Percentiles rank a stretch among this genome's conserved stretches.
Evolutionary conservation across 2,113 vertebrate genomes (phyloP).

Genomic region (Bombycilla garrulus): DNA sequence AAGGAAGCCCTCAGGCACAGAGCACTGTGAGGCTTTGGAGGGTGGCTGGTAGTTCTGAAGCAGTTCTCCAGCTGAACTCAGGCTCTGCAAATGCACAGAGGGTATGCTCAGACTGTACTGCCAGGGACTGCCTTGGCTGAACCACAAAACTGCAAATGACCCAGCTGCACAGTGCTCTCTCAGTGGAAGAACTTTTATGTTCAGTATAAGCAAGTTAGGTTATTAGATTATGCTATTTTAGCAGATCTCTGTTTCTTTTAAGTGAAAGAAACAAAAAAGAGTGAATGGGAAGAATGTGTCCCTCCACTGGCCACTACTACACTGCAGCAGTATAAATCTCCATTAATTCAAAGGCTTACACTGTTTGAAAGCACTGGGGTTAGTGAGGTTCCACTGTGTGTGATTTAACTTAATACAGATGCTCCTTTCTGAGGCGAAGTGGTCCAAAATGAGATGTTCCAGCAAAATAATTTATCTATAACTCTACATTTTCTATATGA

Average conservation of each 20-base stretch:
- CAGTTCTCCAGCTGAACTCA: background rate
- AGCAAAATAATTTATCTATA: background rate
- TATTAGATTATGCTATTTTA: background rate
- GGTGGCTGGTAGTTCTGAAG: background rate
- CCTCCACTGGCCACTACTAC: background rate
- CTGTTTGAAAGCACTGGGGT: background rate
- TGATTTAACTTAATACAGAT: background rate
- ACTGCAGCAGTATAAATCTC: background rate
- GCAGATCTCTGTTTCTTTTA: background rate
- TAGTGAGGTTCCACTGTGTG: background rate
- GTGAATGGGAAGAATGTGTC: background rate
- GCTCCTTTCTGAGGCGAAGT: background rate
- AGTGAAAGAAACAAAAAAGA: background rate
- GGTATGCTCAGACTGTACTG: background rate
- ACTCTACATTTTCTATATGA: background rate
- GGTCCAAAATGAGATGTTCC: background rate
- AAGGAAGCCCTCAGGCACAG: background rate
- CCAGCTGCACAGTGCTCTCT: background rate
- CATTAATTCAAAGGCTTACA: background rate
- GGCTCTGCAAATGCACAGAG: background rate
- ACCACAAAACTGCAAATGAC: background rate
- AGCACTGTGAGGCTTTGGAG: background rate
- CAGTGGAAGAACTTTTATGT: background rate
- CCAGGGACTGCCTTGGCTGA: background rate
- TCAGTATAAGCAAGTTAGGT: background rate